Percentiles rank a stretch among this genome's conserved stretches.
Conservation (phyloP, 2,888 invertebrate species). For the Hirtodrosophila trivittata region DNA sequence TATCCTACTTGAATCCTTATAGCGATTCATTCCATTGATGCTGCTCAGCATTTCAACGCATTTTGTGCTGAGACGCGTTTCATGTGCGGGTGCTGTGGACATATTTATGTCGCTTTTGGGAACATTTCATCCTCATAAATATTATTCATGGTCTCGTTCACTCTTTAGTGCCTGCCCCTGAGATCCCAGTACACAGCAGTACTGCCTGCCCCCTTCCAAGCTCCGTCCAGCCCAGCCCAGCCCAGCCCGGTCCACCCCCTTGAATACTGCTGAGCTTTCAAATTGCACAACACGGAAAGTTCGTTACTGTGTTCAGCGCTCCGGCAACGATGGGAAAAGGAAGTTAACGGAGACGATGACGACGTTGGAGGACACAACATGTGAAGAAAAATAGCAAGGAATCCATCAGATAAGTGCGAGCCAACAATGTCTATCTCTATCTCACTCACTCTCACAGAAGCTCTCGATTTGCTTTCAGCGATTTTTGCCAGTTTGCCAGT, state of each 20-base stretch:
- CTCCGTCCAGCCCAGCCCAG: constrained; percentile 11
- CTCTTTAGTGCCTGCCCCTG: constrained; percentile 51
- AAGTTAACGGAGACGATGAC: constrained; percentile 7
- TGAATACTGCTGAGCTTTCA: constrained; percentile 75
- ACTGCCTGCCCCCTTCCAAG: constrained; percentile 9
- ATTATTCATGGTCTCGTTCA: constrained; percentile 79
- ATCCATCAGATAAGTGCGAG: constrained; percentile 75
- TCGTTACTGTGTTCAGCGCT: constrained; percentile 62
- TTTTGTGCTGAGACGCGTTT: constrained; percentile 73
- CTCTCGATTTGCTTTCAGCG: constrained; percentile 29
- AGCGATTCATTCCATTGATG: constrained; percentile 17
- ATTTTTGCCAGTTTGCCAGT: constrained; percentile 54
- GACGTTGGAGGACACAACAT: constrained; percentile 49
- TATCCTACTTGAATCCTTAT: neutral
- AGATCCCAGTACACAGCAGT: neutral
- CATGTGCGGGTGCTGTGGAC: constrained; percentile 82
- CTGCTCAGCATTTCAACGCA: constrained; percentile 64
- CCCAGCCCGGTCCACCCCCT: constrained; percentile 12
- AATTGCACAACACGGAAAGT: constrained; percentile 66
- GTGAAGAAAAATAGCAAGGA: constrained; percentile 71
- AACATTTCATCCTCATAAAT: constrained; percentile 83
- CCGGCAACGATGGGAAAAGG: constrained; percentile 33
- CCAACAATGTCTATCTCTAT: constrained; percentile 49
- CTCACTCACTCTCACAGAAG: constrained; percentile 3
- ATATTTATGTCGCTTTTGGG: constrained; percentile 83